These are phyloP conservation scores for Vanacampus margaritifer DNA, from an alignment of 2,113 vertebrate species.

Conservation along the genomic window DNA sequence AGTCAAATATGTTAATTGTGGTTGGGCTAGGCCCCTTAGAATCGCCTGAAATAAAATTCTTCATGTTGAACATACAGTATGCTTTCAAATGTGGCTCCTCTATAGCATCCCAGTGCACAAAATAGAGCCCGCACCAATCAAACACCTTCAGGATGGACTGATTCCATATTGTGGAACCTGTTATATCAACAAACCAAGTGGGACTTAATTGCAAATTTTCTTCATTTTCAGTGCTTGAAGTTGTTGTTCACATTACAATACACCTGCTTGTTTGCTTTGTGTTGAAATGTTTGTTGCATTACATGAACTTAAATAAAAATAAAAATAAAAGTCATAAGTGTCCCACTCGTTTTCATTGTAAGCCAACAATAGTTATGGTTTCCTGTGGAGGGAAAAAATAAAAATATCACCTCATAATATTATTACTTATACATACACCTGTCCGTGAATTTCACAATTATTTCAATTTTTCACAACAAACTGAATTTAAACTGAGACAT, in stretches of 20 bases:
- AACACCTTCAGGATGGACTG: background rate
- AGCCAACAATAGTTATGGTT: too few species aligned
- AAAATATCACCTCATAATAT: too few species aligned
- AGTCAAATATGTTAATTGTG: background rate
- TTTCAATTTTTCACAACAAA: too few species aligned
- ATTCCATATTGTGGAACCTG: too few species aligned
- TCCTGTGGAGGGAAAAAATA: too few species aligned
- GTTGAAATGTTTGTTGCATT: background rate
- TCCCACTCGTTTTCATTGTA: too few species aligned
- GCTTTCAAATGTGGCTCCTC: background rate
- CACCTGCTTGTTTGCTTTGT: background rate
- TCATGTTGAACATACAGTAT: background rate
- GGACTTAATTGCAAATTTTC: too few species aligned
- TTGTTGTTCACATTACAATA: background rate
- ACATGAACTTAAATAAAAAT: background rate
- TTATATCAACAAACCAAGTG: too few species aligned
- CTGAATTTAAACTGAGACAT: too few species aligned
- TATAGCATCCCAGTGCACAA: background rate
- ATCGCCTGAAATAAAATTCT: background rate
- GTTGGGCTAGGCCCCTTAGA: background rate
- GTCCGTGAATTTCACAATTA: too few species aligned
- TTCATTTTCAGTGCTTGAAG: background rate
- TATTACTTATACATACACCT: too few species aligned
- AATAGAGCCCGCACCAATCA: background rate
- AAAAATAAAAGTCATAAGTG: too few species aligned